Percentiles rank a stretch among this genome's conserved stretches.
These are phyloP conservation scores for Leptocoma aspasia DNA, from an alignment of 2,113 vertebrate species.

Conservation along the genomic window DNA sequence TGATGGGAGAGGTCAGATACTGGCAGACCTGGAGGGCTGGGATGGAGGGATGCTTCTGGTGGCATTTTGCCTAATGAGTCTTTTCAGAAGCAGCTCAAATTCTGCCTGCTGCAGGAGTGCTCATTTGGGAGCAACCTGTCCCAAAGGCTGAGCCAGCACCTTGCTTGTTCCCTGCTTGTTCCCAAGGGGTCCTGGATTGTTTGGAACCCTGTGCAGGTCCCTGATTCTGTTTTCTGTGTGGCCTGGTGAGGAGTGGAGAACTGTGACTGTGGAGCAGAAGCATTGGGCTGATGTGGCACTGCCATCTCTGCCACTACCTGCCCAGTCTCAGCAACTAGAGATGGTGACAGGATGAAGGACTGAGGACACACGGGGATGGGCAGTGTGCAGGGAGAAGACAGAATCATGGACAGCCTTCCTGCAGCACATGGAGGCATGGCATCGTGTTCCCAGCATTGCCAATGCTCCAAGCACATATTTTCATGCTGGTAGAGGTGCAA, in stretches of 20 bases:
- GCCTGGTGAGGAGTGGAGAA: neutral
- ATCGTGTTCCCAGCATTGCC: rapidly evolving
- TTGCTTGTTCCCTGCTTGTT: neutral
- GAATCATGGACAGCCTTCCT: neutral
- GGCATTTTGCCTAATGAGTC: neutral
- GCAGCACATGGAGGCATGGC: rapidly evolving
- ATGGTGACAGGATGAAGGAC: neutral
- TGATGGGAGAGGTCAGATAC: neutral
- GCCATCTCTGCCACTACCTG: neutral
- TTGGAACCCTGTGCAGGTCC: neutral
- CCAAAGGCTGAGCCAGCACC: neutral
- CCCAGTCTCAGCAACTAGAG: neutral
- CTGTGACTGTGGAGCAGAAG: neutral
- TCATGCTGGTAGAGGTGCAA: neutral
- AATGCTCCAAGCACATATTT: rapidly evolving
- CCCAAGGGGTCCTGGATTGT: neutral
- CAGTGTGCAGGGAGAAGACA: neutral
- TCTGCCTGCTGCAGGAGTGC: neutral
- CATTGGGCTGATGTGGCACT: rapidly evolving
- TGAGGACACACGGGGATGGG: neutral
- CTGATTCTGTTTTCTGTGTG: neutral
- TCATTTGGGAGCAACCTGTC: neutral
- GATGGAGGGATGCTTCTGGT: neutral
- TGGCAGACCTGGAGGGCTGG: neutral
- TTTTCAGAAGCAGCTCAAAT: neutral